Evolutionary conservation across 2,113 vertebrate genomes (phyloP), one percentile per base, ranked within the genome.

Genomic region (Heterotilapia buettikoferi): DNA sequence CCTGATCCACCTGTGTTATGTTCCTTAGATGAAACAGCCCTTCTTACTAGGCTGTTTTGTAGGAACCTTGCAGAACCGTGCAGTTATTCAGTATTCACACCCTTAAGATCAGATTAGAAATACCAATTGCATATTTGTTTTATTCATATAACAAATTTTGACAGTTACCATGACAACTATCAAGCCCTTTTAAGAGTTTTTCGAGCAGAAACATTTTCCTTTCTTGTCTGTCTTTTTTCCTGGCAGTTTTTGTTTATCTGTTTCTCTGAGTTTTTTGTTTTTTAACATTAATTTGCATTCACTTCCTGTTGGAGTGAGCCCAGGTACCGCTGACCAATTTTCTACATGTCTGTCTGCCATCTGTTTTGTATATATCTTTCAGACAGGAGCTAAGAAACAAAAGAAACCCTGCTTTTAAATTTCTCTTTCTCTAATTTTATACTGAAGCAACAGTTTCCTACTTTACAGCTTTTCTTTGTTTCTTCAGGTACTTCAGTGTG

Each of bases 401-500:
- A 87, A 82, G 47, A 19, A 88, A 45, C 50, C 36, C 26, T 61
- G 29, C 82, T 63, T 29, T 79, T 84, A 88, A 13, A 84, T 78
- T 57, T 61, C 6, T 10, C 12, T 88, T 36, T 53, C 31, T 81
- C 66, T 88, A 4, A 38, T 92, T 85, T 81, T 66, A 10, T 61
- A 5, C 33, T 80, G 38, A 86, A 85, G 50, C 29, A 9, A 12
- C 76, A 14, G n/a, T 83, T 66, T 61, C 52, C 33, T 53, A 21
- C 83, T 66, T 78, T 7, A 86, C 29, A 73, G 80, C 86, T 89
- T 40, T 29, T 91, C 13, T 84, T 45, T 26, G 84, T 84, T 85
- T 63, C 52, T 29, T 36, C 92, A 98, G 98, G 84, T 97, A 95
- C 95, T 98, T 98, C 94, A 96, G 95, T 80, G 85, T 98, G 93